Conservation (phyloP, 2,797 vertebrate genomes). For the Hapalemur alaotrensis region DNA sequence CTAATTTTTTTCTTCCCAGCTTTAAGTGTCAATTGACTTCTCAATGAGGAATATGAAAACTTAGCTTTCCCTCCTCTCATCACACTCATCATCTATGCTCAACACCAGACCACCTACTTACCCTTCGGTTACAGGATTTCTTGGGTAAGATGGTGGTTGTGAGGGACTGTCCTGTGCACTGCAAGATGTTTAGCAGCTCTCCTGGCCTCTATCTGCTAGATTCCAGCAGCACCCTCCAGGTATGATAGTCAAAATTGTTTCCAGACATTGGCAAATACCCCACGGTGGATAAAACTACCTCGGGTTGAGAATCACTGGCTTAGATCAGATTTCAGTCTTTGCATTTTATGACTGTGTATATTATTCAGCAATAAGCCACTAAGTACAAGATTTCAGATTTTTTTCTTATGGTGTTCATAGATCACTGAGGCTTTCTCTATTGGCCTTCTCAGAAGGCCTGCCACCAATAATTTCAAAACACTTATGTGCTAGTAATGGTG, state of each 20-base stretch:
- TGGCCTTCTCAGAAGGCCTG: not conserved
- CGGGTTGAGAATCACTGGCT: not conserved
- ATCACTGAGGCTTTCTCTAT: not conserved
- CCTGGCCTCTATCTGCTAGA: not conserved
- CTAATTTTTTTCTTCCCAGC: not conserved
- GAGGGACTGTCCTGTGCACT: not conserved
- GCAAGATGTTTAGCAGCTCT: not conserved
- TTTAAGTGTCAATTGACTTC: not conserved
- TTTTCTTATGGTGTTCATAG: not conserved
- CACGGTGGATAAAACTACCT: not conserved
- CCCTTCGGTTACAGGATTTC: not conserved
- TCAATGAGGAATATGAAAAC: not conserved
- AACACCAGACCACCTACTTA: not conserved
- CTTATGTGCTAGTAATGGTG: not conserved
- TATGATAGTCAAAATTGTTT: not conserved
- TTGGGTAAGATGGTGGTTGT: not conserved
- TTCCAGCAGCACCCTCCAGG: not conserved
- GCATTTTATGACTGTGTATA: not conserved
- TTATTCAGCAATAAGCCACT: not conserved
- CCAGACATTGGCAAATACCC: not conserved
- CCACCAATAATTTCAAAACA: not conserved
- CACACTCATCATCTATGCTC: not conserved
- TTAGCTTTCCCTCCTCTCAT: not conserved
- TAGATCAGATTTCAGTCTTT: not conserved
- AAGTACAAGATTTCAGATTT: not conserved